These are phyloP conservation scores for Pseudocheirus occidentalis DNA, from an alignment of 2,797 vertebrate species.

Conservation along the genomic window DNA sequence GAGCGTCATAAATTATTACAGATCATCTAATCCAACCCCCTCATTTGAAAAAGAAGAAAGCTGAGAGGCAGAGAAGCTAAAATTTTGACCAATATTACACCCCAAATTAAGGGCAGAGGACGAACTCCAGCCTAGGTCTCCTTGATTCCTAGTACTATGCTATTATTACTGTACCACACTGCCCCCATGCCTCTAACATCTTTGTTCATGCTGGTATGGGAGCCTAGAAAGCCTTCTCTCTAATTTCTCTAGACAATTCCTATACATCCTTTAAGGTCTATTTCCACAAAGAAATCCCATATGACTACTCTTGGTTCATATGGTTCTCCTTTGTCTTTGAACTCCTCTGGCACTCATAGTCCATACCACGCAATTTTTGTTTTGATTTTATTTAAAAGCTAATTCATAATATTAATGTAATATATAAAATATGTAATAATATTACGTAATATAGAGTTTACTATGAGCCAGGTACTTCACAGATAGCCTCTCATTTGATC, in stretches of 20 bases:
- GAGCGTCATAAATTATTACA: not conserved
- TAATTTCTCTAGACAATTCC: not conserved
- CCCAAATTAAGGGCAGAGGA: not conserved
- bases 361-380: not conserved
- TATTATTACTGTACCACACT: not conserved
- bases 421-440: too few species aligned
- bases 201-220: not conserved
- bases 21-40: not conserved
- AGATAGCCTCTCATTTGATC: not conserved
- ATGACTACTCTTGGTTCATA: not conserved
- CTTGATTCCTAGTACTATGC: not conserved
- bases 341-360: not conserved
- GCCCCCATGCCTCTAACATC: not conserved
- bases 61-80: not conserved
- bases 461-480: not conserved
- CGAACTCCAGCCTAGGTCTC: not conserved
- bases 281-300: not conserved
- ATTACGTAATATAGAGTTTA: too few species aligned
- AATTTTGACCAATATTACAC: not conserved
- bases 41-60: not conserved
- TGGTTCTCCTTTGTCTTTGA: not conserved
- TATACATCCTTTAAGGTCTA: not conserved
- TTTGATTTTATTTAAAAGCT: not conserved
- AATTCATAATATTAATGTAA: not conserved
- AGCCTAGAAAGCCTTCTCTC: not conserved